These are phyloP conservation scores for Cerceris rybyensis DNA, from an alignment of 2,888 invertebrate genomes.

Conservation along the genomic window DNA sequence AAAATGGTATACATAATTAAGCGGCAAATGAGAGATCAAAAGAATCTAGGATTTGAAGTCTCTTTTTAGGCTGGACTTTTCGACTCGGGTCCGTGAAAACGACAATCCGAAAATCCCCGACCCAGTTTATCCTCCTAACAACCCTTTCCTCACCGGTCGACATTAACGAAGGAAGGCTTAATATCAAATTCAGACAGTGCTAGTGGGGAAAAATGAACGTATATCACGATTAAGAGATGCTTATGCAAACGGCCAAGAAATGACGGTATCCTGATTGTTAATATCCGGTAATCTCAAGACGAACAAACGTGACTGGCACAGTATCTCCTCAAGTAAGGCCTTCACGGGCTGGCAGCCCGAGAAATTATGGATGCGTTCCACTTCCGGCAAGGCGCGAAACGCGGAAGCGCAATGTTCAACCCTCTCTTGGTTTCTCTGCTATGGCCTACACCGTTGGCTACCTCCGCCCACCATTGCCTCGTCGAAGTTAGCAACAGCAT, in stretches of 20 bases:
- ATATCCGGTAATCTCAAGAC: slow-evolving; percentile 56
- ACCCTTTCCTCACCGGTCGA: no score
- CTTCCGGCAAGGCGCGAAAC: slow-evolving; percentile 62
- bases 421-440: not conserved
- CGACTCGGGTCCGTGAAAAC: no score
- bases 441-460: no score
- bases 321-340: slow-evolving; percentile 17
- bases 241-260: not conserved
- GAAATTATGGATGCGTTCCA: slow-evolving; percentile 67
- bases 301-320: slow-evolving; percentile 48
- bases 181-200: no score
- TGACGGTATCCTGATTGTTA: slow-evolving; percentile 47
- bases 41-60: no score
- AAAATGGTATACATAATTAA: no score
- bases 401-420: slow-evolving; percentile 40
- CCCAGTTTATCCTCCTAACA: no score
- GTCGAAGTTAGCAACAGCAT: slow-evolving; percentile 71
- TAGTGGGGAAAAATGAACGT: no score
- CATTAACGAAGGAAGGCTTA: no score
- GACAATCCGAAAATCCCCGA: no score
- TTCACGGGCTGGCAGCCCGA: slow-evolving; percentile 25
- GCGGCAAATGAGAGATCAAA: no score
- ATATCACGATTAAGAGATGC: not conserved
- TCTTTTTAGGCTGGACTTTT: no score
- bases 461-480: slow-evolving; percentile 21